Percentiles rank a stretch among this genome's conserved stretches.
Conservation (phyloP, 2,888 invertebrate species). For the Leuctra nigra region DNA sequence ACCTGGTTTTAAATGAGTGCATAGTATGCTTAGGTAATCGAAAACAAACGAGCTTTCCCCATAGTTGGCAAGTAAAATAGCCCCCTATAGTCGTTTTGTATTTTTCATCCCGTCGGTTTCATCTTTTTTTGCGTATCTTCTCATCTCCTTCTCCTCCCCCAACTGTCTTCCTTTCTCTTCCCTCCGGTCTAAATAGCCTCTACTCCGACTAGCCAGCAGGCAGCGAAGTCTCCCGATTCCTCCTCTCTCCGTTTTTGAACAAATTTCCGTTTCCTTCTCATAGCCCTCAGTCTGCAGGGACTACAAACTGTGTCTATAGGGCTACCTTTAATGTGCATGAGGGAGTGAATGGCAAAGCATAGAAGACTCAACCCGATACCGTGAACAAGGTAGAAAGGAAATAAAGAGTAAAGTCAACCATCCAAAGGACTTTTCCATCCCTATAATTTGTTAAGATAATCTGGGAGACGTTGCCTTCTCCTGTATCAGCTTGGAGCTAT, state of each 20-base stretch:
- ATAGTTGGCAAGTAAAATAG: conserved; percentile 5
- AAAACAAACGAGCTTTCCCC: not conserved
- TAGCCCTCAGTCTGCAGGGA: not conserved
- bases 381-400: not conserved
- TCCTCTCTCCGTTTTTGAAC: conserved; percentile 18
- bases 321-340: conserved; percentile 14
- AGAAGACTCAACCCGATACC: not conserved
- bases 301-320: not conserved
- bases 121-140: conserved; percentile 1
- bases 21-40: not conserved
- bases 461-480: too few relatives aligned
- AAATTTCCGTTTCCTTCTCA: conserved; percentile 19
- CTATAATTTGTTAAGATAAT: conserved; percentile 7
- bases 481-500: too few relatives aligned
- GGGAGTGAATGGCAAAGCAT: not conserved
- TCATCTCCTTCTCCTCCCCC: not conserved
- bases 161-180: not conserved
- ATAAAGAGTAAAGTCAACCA: conserved; percentile 5
- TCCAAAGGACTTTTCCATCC: not conserved
- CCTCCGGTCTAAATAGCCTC: not conserved
- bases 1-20: too few relatives aligned
- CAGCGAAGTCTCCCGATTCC: conserved; percentile 19
- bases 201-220: not conserved
- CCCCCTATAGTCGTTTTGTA: not conserved
- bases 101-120: not conserved